phyloP scores from a whole-genome alignment of 2,113 vertebrate species.

The Archilochus colubris region DNA sequence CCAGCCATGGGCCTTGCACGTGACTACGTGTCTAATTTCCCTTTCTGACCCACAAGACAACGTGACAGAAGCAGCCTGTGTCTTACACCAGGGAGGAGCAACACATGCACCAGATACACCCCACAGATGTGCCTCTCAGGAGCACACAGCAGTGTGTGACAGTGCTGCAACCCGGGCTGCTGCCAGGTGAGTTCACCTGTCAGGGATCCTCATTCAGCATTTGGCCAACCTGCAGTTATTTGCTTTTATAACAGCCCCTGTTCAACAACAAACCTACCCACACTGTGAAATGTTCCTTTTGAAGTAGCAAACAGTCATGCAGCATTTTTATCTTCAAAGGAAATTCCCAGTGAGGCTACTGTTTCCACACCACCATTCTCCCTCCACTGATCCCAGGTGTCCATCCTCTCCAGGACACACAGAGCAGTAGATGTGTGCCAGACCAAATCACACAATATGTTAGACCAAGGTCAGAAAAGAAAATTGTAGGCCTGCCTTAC shows the following conservation, averaged over 20 bases:
- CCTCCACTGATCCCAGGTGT: background rate
- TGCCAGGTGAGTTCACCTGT: background rate
- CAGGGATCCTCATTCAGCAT: background rate
- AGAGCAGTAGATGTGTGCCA: conserved; percentile 2
- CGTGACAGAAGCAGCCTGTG: rapidly evolving
- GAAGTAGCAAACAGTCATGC: background rate
- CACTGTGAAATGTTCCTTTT: background rate
- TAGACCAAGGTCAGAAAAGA: conserved; percentile 13
- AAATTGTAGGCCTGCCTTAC: background rate
- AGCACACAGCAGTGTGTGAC: background rate
- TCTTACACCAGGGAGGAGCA: background rate
- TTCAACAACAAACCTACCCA: background rate
- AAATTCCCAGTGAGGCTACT: background rate
- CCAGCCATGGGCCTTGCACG: background rate
- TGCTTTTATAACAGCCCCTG: background rate
- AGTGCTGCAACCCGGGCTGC: background rate
- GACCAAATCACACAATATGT: background rate
- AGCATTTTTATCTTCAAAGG: background rate
- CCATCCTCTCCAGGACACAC: background rate
- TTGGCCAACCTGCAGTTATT: background rate
- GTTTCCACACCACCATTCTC: background rate
- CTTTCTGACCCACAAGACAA: background rate
- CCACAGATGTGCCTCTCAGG: background rate
- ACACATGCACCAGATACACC: rapidly evolving
- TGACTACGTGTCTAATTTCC: rapidly evolving